Percentiles rank a stretch among this genome's conserved stretches.
phyloP scores from a whole-genome alignment of 2,113 vertebrate genomes.

The Centropristis striata region DNA sequence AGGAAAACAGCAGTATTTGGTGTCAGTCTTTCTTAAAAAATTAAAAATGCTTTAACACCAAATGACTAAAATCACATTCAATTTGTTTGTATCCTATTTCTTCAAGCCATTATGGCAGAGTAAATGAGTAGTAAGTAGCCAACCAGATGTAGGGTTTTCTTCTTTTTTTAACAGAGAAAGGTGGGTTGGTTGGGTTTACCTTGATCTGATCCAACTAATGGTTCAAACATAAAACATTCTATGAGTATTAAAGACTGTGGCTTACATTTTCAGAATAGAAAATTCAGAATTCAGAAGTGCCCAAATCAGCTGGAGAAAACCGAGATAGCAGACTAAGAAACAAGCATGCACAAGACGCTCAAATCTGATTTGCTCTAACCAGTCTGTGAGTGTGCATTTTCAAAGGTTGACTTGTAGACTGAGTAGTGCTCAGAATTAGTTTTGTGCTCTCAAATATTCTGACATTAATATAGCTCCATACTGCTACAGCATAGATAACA shows the following conservation, averaged over 20 bases:
- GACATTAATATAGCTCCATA: not conserved
- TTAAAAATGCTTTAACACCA: not conserved
- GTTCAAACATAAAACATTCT: not conserved
- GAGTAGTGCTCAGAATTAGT: not conserved
- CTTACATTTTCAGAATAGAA: not conserved
- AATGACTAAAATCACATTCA: not conserved
- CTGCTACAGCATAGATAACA: not conserved
- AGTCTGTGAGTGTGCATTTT: not conserved
- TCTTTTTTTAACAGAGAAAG: not conserved
- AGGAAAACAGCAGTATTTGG: not conserved
- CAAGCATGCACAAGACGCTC: not conserved
- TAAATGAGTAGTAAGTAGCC: not conserved
- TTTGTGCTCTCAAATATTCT: not conserved
- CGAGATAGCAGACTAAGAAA: not conserved
- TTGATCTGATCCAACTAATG: not conserved
- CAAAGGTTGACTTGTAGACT: not conserved
- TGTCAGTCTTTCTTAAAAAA: not conserved
- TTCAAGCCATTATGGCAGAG: not conserved
- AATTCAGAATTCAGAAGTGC: no score
- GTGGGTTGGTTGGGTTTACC: not conserved
- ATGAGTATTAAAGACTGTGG: not conserved
- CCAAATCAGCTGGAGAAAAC: not conserved
- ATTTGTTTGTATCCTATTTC: not conserved
- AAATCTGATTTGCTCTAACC: not conserved
- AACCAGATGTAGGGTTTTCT: not conserved